phyloP scores from a whole-genome alignment of 2,888 invertebrate genomes.

The Pyrocoelia pectoralis region DNA sequence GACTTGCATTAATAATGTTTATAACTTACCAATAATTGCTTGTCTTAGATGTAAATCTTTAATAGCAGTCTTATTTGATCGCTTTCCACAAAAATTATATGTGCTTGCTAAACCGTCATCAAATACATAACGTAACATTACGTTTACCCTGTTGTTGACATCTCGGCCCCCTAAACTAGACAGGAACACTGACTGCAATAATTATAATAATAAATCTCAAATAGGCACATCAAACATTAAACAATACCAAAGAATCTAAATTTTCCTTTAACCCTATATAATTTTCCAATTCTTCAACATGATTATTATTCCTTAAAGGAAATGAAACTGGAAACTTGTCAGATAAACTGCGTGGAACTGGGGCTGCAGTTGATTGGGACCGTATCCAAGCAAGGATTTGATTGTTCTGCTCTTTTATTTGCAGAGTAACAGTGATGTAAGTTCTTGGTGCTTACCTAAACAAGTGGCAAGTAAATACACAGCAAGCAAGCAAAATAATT shows the following conservation, averaged over 20 bases:
- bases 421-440: neutral
- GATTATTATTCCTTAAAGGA: slow-evolving; percentile 1
- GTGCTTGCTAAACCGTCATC: neutral
- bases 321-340: slow-evolving; percentile 2
- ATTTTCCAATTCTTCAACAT: neutral
- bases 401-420: neutral
- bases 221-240: too few relatives aligned
- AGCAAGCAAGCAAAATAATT: neutral
- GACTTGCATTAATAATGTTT: neutral
- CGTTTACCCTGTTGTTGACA: neutral
- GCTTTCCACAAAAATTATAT: neutral
- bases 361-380: too few relatives aligned
- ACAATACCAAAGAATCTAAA: neutral
- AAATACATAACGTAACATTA: neutral
- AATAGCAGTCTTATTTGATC: neutral
- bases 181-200: slow-evolving; percentile 1
- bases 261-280: neutral
- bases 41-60: neutral
- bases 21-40: neutral
- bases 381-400: too few relatives aligned
- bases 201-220: neutral
- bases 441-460: slow-evolving; percentile 1
- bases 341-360: neutral
- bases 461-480: slow-evolving; percentile 2
- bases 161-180: neutral